Conservation (phyloP, 2,888 invertebrate species). For the Cetonia aurata region DNA sequence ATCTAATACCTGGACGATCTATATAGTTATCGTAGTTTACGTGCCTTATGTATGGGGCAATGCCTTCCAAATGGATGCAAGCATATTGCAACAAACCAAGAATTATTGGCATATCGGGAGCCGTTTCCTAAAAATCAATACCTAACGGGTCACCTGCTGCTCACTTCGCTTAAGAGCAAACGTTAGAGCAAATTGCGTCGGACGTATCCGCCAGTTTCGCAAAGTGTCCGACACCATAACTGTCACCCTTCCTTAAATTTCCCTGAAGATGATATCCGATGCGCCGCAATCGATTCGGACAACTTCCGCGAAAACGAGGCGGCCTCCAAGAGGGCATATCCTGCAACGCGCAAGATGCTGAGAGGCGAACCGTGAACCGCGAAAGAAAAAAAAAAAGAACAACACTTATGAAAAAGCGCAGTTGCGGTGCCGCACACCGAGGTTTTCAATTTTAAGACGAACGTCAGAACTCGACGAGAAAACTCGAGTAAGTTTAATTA, state of each 20-base stretch:
- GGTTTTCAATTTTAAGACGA: constrained; percentile 56
- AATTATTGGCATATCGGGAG: no score
- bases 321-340: neutral
- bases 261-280: constrained; percentile 30
- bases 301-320: constrained; percentile 10
- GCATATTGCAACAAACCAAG: no score
- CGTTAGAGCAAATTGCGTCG: constrained; percentile 30
- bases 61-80: no score
- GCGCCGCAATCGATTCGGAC: constrained; percentile 34
- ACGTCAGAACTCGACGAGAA: constrained; percentile 55
- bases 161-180: constrained; percentile 6
- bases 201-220: constrained; percentile 33
- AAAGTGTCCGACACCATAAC: constrained; percentile 40
- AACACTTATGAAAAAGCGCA: constrained; percentile 45
- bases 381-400: constrained; percentile 24
- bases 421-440: constrained; percentile 38
- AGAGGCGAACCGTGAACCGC: constrained; percentile 26
- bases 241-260: constrained; percentile 19
- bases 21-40: no score
- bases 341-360: neutral
- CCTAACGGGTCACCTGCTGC: neutral
- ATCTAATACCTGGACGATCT: no score
- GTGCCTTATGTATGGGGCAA: no score
- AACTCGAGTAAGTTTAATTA: constrained; percentile 56
- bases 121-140: constrained; percentile 1